These are phyloP conservation scores for Anthoscopus minutus DNA, from an alignment of 2,113 vertebrate genomes.

Conservation along the genomic window DNA sequence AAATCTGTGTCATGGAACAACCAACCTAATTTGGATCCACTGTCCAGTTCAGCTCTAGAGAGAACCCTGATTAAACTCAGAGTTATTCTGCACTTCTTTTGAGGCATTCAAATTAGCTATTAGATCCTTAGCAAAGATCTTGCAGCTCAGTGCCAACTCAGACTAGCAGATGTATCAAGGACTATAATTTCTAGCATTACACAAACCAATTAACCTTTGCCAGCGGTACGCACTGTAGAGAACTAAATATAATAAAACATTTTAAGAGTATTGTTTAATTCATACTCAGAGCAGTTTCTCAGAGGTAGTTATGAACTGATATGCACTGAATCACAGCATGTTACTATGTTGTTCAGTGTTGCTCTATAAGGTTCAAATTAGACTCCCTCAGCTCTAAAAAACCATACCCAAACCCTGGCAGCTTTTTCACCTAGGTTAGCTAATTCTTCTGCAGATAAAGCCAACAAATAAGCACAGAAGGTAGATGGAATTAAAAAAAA, in stretches of 20 bases:
- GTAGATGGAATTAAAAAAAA: background rate
- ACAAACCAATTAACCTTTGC: conserved; percentile 57
- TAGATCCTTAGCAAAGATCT: background rate
- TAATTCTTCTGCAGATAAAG: background rate
- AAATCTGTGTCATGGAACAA: background rate
- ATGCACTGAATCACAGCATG: background rate
- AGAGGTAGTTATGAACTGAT: background rate
- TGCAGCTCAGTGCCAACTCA: background rate
- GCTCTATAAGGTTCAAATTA: background rate
- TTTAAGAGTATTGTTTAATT: background rate
- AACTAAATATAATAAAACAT: conserved; percentile 13
- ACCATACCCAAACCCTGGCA: background rate
- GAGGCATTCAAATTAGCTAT: background rate
- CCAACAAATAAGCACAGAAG: background rate
- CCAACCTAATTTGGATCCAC: background rate
- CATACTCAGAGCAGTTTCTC: background rate
- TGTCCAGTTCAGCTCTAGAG: background rate
- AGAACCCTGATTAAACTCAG: background rate
- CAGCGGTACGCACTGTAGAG: background rate
- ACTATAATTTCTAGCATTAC: background rate
- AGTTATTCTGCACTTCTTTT: background rate
- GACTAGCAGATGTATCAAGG: background rate
- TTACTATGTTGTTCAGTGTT: background rate
- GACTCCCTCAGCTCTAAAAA: background rate
- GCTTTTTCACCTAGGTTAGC: background rate